Conservation (phyloP, 2,113 vertebrate species). For the Cichladusa arquata region DNA sequence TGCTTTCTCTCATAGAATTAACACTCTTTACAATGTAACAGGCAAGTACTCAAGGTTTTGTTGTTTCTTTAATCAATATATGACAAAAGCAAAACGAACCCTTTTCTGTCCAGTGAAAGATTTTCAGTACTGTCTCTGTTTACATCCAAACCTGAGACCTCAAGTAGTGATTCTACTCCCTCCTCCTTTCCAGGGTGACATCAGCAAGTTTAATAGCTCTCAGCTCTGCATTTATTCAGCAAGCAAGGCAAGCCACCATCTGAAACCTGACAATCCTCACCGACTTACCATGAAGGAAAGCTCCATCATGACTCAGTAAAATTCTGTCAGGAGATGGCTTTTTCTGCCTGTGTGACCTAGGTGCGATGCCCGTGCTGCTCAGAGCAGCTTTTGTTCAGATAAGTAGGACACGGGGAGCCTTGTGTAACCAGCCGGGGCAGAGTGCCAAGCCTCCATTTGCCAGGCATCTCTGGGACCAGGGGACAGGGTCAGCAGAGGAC, state of each 20-base stretch:
- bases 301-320: constrained; percentile 51
- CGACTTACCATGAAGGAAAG: constrained; percentile 63
- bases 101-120: neutral
- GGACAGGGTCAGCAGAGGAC: constrained; percentile 65
- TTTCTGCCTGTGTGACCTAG: constrained; percentile 51
- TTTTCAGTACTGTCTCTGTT: neutral
- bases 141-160: neutral
- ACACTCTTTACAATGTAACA: neutral
- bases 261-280: constrained; percentile 44
- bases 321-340: constrained; percentile 44
- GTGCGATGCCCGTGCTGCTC: neutral
- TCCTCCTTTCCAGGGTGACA: neutral
- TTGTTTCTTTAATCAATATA: neutral
- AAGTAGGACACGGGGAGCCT: constrained; percentile 55
- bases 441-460: constrained; percentile 66
- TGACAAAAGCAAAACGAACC: neutral
- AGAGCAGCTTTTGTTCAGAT: constrained; percentile 59
- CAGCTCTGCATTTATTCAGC: neutral
- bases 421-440: constrained; percentile 61
- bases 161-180: neutral
- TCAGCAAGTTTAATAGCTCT: neutral
- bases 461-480: constrained; percentile 25
- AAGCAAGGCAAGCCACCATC: neutral
- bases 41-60: neutral
- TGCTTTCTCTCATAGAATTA: neutral